Base-by-base conservation (phyloP, 2,888 invertebrate genomes). In the Cataglyphis cursor region DNA sequence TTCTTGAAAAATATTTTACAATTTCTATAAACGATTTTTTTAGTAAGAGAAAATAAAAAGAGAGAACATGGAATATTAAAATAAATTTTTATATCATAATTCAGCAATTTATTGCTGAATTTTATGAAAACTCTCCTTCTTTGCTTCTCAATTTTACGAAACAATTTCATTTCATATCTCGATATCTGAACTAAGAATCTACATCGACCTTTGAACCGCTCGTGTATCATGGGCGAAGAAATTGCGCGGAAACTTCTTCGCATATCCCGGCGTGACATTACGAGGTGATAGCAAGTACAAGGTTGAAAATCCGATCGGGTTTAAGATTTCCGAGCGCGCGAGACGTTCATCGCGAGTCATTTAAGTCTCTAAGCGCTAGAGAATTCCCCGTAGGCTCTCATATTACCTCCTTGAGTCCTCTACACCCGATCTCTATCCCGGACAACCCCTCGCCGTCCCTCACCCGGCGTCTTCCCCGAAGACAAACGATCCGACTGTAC, bases 401-500 rank as follows among this genome's bases (percentile, higher is more conserved):
- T 92, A 91, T 93, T 93, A 93, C 93, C 90, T 86, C 83, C n/a
- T 8, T n/a, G 82, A 66, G 28, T 62, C 76, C 87, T 83, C 89
- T 87, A 87, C 87, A 88, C 84, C 88, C 85, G 82, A 73, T 74
- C 85, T n/a, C 82, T 8, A 0, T 57, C 54, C 66, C 28, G 57
- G n/a, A 72, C 62, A 66, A 70, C 81, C 76, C 72, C 24, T n/a
- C 83, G 72, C 76, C 80, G 28, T 72, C 81, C 84, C 65, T 62
- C 78, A 61, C 75, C 15, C 72, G 35, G 18, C 70, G 85, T 90
- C 74, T 74, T 90, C 87, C 83, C 82, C 83, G 84, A 92, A 93
- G 93, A 93, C 89, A 92, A 93, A 93, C 90, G 93, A 90, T 88
- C 90, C 85, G 81, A 66, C 86, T 85, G 83, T 78, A 83, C 88